Percentiles rank a stretch among this genome's conserved stretches.
Conservation (phyloP, 30 jellyfish, hydroid and myxozoan genomes). For the Pseudorhiza aurosa region DNA sequence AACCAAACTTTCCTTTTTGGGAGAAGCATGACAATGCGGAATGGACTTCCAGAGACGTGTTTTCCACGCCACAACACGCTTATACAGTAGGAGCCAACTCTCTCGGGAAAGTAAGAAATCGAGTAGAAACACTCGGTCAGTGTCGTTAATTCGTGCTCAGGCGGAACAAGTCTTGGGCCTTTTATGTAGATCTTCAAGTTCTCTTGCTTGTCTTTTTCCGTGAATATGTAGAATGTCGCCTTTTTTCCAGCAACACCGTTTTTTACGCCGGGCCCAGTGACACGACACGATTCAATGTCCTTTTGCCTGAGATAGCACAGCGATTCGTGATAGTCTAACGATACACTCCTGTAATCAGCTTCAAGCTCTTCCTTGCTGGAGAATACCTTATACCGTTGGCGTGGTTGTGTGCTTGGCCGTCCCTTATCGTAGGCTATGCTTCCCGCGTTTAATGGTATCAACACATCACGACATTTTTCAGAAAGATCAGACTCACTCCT, state of each 20-base stretch:
- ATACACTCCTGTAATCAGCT: conserved; percentile 29
- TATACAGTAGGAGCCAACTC: conserved; percentile 76
- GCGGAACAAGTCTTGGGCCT: conserved; percentile 69
- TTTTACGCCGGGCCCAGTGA: conserved; percentile 62
- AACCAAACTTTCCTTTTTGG: conserved; percentile 75
- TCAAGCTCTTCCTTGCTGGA: conserved; percentile 59
- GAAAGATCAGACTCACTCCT: conserved; percentile 16
- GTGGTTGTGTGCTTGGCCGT: conserved; percentile 2
- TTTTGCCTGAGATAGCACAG: conserved; percentile 41
- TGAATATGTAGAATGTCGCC: conserved; percentile 52
- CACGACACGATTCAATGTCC: conserved; percentile 60
- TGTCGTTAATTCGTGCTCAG: conserved; percentile 22
- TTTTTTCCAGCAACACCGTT: conserved; percentile 53
- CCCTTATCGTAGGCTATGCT: conserved; percentile 5
- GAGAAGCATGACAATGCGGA: conserved; percentile 52
- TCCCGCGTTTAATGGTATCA: conserved; percentile 49
- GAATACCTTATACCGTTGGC: conserved; percentile 26
- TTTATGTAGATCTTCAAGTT: conserved; percentile 27
- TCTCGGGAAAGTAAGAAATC: conserved; percentile 75
- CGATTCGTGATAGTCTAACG: conserved; percentile 45
- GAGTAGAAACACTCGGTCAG: conserved; percentile 59
- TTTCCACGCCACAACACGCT: conserved; percentile 72
- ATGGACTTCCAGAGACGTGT: conserved; percentile 84
- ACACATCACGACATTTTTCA: conserved; percentile 27
- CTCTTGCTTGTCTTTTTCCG: conserved; percentile 52